Conservation (phyloP, 2,888 invertebrate species). For the Nomada ruficornis region DNA sequence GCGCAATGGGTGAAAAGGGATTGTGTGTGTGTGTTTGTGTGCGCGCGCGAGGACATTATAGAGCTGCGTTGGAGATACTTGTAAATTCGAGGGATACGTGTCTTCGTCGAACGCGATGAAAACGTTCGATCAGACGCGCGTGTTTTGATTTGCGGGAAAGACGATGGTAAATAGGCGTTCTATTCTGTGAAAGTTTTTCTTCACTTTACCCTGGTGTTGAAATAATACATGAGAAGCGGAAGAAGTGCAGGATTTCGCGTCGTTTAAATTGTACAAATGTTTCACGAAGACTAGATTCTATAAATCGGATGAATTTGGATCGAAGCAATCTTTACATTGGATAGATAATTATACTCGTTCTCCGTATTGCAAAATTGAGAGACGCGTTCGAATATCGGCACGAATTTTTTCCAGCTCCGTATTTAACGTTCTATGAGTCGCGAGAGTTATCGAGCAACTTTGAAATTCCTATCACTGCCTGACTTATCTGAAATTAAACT, state of each 20-base stretch:
- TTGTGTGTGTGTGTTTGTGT: not conserved
- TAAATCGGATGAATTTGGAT: too few relatives aligned
- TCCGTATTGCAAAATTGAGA: too few relatives aligned
- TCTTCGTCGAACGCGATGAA: not conserved
- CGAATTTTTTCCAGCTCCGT: too few relatives aligned
- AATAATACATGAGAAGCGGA: too few relatives aligned
- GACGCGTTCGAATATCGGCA: too few relatives aligned
- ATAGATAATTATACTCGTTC: too few relatives aligned
- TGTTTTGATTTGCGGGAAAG: not conserved
- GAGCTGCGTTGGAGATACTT: slow-evolving; percentile 12
- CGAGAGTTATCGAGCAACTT: not conserved
- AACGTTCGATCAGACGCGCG: slow-evolving; percentile 39
- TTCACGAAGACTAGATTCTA: too few relatives aligned
- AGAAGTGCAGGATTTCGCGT: too few relatives aligned
- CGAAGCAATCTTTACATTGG: too few relatives aligned
- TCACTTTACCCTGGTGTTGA: too few relatives aligned
- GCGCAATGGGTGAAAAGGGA: not conserved
- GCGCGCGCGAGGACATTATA: not conserved
- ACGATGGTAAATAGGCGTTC: not conserved
- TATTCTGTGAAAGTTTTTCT: slow-evolving; percentile 14
- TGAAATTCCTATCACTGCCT: slow-evolving; percentile 19
- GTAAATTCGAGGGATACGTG: slow-evolving; percentile 36
- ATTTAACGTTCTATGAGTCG: too few relatives aligned
- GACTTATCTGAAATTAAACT: not conserved
- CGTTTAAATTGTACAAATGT: too few relatives aligned